phyloP scores from a whole-genome alignment of 2,888 invertebrate genomes.

The Pandemis cinnamomeana region DNA sequence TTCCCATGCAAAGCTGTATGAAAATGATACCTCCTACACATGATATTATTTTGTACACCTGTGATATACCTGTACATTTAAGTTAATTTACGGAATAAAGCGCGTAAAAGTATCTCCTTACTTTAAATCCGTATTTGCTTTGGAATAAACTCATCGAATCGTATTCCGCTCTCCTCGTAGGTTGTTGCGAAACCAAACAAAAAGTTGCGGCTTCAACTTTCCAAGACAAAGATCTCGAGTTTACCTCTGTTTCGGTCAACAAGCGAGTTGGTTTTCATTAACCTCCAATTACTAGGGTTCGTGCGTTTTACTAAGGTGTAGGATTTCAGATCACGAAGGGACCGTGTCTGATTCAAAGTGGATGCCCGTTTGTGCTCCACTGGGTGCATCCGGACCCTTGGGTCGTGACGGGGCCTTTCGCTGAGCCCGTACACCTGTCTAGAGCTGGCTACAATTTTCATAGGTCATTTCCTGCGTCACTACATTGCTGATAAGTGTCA shows the following conservation, averaged over 20 bases:
- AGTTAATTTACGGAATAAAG: neutral
- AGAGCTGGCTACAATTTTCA: conserved; percentile 23
- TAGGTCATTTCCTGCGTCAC: conserved; percentile 3
- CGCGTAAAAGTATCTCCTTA: neutral
- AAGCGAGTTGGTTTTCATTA: conserved; percentile 36
- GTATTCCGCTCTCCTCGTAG: neutral
- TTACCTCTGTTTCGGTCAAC: conserved; percentile 17
- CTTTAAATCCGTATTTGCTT: conserved; percentile 3
- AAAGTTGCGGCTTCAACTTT: conserved; percentile 28
- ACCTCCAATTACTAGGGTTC: conserved; percentile 26
- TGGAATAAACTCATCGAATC: neutral
- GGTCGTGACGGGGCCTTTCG: conserved; percentile 45
- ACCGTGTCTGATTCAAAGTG: conserved; percentile 69
- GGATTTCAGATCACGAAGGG: conserved; percentile 68
- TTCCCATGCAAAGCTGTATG: too few species aligned
- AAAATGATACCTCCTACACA: too few species aligned
- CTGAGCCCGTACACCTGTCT: conserved; percentile 30
- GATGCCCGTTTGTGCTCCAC: conserved; percentile 67
- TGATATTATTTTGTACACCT: too few species aligned
- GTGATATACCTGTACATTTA: too few species aligned
- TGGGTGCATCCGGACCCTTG: conserved; percentile 75
- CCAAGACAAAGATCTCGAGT: conserved; percentile 19
- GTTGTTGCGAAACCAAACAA: conserved; percentile 30
- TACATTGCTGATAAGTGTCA: neutral
- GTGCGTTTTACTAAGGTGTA: conserved; percentile 51